These are phyloP conservation scores for Nannoperca australis DNA, from an alignment of 2,797 vertebrate genomes.

Conservation along the genomic window DNA sequence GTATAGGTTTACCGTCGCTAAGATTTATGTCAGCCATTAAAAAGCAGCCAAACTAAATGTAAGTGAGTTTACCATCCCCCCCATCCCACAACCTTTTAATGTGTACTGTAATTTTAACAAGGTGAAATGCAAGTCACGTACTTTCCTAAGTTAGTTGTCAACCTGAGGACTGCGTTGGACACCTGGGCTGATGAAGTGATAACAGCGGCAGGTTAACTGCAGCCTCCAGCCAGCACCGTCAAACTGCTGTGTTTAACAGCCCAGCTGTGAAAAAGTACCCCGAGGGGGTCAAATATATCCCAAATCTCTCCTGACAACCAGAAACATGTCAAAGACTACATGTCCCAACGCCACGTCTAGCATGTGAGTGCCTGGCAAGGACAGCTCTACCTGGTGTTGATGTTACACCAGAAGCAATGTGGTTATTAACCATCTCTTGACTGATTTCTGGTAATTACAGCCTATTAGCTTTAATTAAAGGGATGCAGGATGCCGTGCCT, in stretches of 20 bases:
- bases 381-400: conserved; percentile 27
- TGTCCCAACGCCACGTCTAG: conserved; percentile 24
- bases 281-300: conserved; percentile 38
- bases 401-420: conserved; percentile 56
- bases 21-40: neutral
- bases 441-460: conserved; percentile 79
- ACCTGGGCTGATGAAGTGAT: conserved; percentile 21
- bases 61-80: neutral
- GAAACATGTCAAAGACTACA: conserved; percentile 45
- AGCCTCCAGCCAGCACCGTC: conserved; percentile 42
- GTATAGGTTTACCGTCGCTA: neutral
- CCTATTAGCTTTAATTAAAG: conserved; percentile 84
- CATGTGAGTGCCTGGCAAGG: neutral
- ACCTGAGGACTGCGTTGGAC: neutral
- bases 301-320: conserved; percentile 57
- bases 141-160: neutral
- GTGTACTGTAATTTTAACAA: neutral
- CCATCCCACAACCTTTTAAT: neutral
- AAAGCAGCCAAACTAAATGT: neutral
- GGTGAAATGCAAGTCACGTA: neutral
- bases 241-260: conserved; percentile 45
- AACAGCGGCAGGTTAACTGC: conserved; percentile 1
- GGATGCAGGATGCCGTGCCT: conserved; percentile 60
- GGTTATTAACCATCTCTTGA: conserved; percentile 74
- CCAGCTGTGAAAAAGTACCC: conserved; percentile 46